Evolutionary conservation across 1,140 invertebrate species (phyloP), one percentile per base, ranked within the genome.

Genomic region (Drosophila mojavensis): DNA sequence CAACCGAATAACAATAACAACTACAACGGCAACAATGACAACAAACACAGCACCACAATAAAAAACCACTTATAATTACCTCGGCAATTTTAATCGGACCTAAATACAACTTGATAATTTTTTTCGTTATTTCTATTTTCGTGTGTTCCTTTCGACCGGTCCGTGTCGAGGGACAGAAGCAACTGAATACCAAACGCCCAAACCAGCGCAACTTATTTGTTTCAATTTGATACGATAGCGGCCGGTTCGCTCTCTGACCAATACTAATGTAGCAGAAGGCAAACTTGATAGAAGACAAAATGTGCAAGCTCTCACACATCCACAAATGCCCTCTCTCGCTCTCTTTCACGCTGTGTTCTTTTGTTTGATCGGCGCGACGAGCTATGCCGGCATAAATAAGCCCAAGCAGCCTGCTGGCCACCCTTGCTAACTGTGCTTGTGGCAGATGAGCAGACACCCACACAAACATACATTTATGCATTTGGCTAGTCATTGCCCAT

Each of bases 1-100:
- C 28, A 17, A n/a, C 33, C 59, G 50, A 45, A 58, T 39, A 55
- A 65, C 39, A 70, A 60, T 39, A 47, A 55, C 47, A 56, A 53
- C 30, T 43, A 28, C 67, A 53, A 24, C 51, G 48, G 64, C 66
- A 70, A 70, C 58, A 53, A 24, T 58, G 43, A 65, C 66, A 70
- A 70, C 58, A 30, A 28, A 5, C 10, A 36, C 36, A 60, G 47
- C 39, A 30, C 33, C 30, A 65, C 30, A 65, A 65, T 71, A 75
- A 85, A 39, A 79, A 82, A 63, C 67, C 83, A 85, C 81, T 85
- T 85, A 88, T 85, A 85, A 88, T 85, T 85, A 85, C 81, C 81
- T 85, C 67, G 47, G 50, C 59, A 66, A 61, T 13, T 53, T 55
- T 56, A 73, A 61, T 59, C 53, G 62, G 55, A 66, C 67, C 47